Evolutionary conservation across 1,140 invertebrate species (phyloP).

Genomic region (Drosophila virilis): DNA sequence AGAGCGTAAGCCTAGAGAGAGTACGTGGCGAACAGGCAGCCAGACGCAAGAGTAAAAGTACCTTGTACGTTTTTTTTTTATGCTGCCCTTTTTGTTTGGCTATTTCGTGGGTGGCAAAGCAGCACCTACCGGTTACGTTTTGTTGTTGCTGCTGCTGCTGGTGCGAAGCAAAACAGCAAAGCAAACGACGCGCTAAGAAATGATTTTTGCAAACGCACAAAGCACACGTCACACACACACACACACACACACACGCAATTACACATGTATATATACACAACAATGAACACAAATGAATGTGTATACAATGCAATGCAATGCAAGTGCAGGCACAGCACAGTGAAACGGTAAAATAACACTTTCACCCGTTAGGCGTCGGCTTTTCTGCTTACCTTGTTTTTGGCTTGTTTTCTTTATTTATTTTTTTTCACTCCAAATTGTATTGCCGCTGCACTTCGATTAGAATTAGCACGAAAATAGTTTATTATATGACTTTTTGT

Average conservation of each 20-base stretch:
- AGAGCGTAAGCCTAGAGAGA: slow-evolving; percentile 9
- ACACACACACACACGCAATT: background rate
- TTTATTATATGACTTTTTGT: slow-evolving; percentile 22
- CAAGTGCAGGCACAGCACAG: slow-evolving; percentile 24
- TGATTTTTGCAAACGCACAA: slow-evolving; percentile 15
- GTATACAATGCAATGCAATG: slow-evolving; percentile 4
- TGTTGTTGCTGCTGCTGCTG: slow-evolving; percentile 32
- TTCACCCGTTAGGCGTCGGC: slow-evolving; percentile 53
- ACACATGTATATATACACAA: background rate
- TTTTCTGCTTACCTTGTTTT: slow-evolving; percentile 47
- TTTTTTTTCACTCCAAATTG: slow-evolving; percentile 1
- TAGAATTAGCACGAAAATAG: slow-evolving; percentile 20
- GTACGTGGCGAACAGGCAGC: slow-evolving; percentile 1
- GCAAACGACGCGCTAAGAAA: slow-evolving; percentile 45
- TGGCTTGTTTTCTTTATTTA: slow-evolving; percentile 3
- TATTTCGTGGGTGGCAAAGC: slow-evolving; percentile 49
- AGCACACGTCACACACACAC: background rate
- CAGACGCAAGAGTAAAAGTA: slow-evolving; percentile 42
- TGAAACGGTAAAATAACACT: slow-evolving; percentile 44
- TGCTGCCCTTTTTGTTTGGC: slow-evolving; percentile 51
- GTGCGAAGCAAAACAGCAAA: slow-evolving; percentile 48
- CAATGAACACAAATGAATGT: background rate
- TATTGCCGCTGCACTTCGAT: slow-evolving; percentile 20
- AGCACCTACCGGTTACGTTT: slow-evolving; percentile 45
- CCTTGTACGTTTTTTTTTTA: slow-evolving; percentile 37